Evolutionary conservation across 2,113 vertebrate genomes (phyloP).

Genomic region (Dasyurus viverrinus): DNA sequence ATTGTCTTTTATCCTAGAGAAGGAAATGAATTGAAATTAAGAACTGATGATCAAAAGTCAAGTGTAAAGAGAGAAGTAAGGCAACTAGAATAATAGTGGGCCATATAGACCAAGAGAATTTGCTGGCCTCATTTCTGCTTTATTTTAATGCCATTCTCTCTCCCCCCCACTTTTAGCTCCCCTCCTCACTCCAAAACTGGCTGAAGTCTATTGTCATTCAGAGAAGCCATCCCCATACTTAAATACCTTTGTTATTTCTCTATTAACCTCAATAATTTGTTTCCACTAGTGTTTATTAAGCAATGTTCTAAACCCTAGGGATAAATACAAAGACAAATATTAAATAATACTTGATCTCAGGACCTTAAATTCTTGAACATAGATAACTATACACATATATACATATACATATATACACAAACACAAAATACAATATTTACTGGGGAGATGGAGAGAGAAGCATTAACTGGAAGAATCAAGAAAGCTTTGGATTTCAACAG

Average conservation of each 20-base stretch:
- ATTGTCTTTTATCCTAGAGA: background rate
- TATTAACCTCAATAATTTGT: background rate
- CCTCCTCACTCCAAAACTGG: background rate
- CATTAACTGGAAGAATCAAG: background rate
- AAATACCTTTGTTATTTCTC: background rate
- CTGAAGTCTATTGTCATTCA: background rate
- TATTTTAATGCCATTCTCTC: background rate
- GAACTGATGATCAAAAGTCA: background rate
- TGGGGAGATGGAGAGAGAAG: background rate
- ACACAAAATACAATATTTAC: background rate
- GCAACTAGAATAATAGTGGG: background rate
- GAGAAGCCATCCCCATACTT: background rate
- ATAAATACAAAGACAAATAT: background rate
- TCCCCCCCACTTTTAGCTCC: fast-evolving
- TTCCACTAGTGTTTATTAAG: background rate
- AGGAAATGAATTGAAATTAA: background rate
- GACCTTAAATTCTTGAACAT: background rate
- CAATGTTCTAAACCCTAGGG: background rate
- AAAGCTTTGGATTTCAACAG: background rate
- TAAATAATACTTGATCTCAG: background rate
- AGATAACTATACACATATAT: background rate
- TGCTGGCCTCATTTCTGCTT: background rate
- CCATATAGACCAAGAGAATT: background rate
- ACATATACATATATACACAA: no score
- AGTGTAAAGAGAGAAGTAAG: background rate